A percentile compares a stretch with the other conserved stretches of the same genome.
These are phyloP conservation scores for Anastrepha obliqua DNA, from an alignment of 1,140 invertebrate species.

Conservation along the genomic window DNA sequence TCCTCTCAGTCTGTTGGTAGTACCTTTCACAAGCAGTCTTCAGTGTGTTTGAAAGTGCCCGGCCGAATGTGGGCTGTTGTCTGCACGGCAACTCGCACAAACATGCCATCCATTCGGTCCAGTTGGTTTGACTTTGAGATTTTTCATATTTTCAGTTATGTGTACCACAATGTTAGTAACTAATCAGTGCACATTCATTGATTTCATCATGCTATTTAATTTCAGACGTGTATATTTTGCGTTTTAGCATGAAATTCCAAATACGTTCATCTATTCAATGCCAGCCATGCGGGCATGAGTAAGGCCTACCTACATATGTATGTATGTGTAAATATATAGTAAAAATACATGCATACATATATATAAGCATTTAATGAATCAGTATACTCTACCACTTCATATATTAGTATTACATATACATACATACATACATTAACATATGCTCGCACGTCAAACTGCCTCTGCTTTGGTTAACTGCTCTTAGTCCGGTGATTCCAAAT, in stretches of 20 bases:
- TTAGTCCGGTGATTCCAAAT: no score
- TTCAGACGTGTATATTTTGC: not conserved
- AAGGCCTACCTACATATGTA: not conserved
- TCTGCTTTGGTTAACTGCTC: no score
- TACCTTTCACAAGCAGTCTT: constrained; percentile 7
- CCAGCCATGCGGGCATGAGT: not conserved
- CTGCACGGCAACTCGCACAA: constrained; percentile 32
- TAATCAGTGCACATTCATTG: constrained; percentile 39
- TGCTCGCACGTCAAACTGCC: no score
- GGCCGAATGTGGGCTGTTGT: not conserved
- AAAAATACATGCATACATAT: not conserved
- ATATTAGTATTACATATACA: not conserved
- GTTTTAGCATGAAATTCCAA: not conserved
- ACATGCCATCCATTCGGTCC: constrained; percentile 26
- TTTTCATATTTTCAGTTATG: constrained; percentile 1
- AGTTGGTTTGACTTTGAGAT: not conserved
- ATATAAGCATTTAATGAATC: not conserved
- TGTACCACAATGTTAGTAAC: not conserved
- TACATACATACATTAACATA: not conserved
- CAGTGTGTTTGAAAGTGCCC: not conserved
- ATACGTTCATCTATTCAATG: constrained; percentile 2
- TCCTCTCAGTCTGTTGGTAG: not conserved
- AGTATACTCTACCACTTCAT: not conserved
- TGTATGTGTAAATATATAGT: not conserved
- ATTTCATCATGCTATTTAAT: constrained; percentile 39